Evolutionary conservation across 2,888 invertebrate genomes (phyloP).

Genomic region (Sympetrum striolatum): DNA sequence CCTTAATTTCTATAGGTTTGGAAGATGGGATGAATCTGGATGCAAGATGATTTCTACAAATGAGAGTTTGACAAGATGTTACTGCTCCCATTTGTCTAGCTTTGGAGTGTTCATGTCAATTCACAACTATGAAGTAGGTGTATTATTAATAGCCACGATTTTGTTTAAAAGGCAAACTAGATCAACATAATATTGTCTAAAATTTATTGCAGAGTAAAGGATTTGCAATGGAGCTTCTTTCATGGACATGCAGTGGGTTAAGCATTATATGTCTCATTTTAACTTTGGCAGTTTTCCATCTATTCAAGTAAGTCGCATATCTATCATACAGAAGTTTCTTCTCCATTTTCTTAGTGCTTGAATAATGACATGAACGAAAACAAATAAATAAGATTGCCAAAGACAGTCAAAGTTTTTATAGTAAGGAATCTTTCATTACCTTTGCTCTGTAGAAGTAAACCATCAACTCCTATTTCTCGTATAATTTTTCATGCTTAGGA

Average conservation of each 20-base stretch:
- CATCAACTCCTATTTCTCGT: too few species aligned
- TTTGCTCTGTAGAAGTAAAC: too few species aligned
- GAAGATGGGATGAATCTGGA: slow-evolving; percentile 52
- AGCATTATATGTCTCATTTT: slow-evolving; percentile 48
- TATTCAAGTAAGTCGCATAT: slow-evolving; percentile 54
- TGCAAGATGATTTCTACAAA: slow-evolving; percentile 54
- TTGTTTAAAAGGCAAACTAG: not conserved
- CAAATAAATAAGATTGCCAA: not conserved
- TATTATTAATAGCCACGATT: not conserved
- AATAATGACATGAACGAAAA: not conserved
- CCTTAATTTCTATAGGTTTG: slow-evolving; percentile 37
- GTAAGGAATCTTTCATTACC: too few species aligned
- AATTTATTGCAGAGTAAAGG: slow-evolving; percentile 50
- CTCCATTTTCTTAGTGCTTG: not conserved
- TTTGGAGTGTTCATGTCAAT: slow-evolving; percentile 59
- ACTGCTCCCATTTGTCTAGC: slow-evolving; percentile 57
- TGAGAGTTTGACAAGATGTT: slow-evolving; percentile 56
- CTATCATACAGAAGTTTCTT: too few species aligned
- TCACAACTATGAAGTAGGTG: slow-evolving; percentile 53
- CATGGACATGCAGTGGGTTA: slow-evolving; percentile 49
- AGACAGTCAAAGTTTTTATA: too few species aligned
- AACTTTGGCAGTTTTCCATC: slow-evolving; percentile 53
- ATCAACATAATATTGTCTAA: not conserved
- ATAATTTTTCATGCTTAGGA: too few species aligned
- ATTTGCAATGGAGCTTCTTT: slow-evolving; percentile 51